These are phyloP conservation scores for Drosophila melanocephala DNA, from an alignment of 2,888 invertebrate species.

Conservation along the genomic window DNA sequence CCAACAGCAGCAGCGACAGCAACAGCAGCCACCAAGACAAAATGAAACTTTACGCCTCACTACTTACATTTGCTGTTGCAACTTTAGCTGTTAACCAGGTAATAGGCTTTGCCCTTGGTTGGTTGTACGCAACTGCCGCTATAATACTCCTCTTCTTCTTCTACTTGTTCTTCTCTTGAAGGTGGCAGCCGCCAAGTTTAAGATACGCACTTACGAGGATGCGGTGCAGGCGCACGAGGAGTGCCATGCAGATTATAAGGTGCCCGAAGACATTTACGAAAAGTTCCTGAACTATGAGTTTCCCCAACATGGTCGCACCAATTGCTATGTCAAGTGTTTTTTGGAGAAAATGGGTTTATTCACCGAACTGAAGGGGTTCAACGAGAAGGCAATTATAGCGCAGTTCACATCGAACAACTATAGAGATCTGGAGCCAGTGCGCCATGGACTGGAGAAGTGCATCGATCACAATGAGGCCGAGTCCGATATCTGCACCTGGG, in stretches of 20 bases:
- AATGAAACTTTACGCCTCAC: constrained; percentile 75
- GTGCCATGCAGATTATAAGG: constrained; percentile 72
- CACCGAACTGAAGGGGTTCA: constrained; percentile 75
- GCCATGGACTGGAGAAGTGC: constrained; percentile 83
- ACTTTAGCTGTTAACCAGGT: constrained; percentile 69
- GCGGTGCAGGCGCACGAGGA: constrained; percentile 79
- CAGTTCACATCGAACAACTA: constrained; percentile 77
- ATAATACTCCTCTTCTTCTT: neutral
- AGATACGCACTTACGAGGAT: constrained; percentile 78
- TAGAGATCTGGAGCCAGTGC: constrained; percentile 67
- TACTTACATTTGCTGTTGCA: constrained; percentile 57
- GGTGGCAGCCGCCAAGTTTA: constrained; percentile 70
- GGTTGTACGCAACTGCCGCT: neutral
- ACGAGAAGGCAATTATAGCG: constrained; percentile 73
- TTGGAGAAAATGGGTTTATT: constrained; percentile 84
- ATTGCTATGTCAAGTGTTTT: constrained; percentile 83
- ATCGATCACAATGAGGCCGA: constrained; percentile 83
- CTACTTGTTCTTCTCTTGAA: constrained; percentile 16
- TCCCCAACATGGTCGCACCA: constrained; percentile 81
- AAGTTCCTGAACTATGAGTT: constrained; percentile 82
- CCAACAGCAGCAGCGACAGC: constrained; percentile 28
- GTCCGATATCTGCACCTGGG: constrained; percentile 82
- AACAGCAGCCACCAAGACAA: constrained; percentile 16
- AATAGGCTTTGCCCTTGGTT: constrained; percentile 38
- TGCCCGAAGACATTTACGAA: constrained; percentile 82